Conservation (phyloP, 2,888 invertebrate species). For the Calliopum simillimum region DNA sequence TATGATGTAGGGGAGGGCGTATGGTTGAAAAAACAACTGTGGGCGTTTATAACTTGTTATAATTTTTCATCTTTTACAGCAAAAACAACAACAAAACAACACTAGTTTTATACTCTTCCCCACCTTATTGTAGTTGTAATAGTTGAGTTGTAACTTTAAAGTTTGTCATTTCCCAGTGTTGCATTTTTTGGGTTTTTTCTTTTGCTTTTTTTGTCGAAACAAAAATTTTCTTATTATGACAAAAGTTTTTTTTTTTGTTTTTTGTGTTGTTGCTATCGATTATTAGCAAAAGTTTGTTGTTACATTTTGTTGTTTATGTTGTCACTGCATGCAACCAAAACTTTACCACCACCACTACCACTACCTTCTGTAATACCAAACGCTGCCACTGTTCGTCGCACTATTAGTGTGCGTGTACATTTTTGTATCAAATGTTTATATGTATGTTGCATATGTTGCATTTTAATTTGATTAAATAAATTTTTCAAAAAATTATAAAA, state of each 20-base stretch:
- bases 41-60: slow-evolving; percentile 27
- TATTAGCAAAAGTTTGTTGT: slow-evolving; percentile 5
- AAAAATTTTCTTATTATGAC: slow-evolving; percentile 34
- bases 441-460: not conserved
- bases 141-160: slow-evolving; percentile 24
- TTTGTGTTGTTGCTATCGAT: slow-evolving; percentile 28
- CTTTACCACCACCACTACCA: too few species aligned
- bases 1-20: not conserved
- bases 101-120: not conserved
- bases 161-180: slow-evolving; percentile 36
- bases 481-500: slow-evolving; percentile 24
- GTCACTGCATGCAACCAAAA: too few species aligned
- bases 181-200: slow-evolving; percentile 18
- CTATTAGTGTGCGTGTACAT: too few species aligned
- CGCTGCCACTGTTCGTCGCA: too few species aligned
- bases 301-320: not conserved
- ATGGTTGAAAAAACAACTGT: slow-evolving; percentile 35
- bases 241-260: slow-evolving; percentile 33
- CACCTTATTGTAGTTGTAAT: slow-evolving; percentile 17
- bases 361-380: too few species aligned
- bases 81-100: slow-evolving; percentile 11
- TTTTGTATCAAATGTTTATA: too few species aligned
- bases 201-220: not conserved
- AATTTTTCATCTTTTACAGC: slow-evolving; percentile 33
- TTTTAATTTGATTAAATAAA: slow-evolving; percentile 24